Percentiles rank a stretch among this genome's conserved stretches.
These are phyloP conservation scores for Antechinus stuartii DNA, from an alignment of 2,113 vertebrate species.

Conservation along the genomic window DNA sequence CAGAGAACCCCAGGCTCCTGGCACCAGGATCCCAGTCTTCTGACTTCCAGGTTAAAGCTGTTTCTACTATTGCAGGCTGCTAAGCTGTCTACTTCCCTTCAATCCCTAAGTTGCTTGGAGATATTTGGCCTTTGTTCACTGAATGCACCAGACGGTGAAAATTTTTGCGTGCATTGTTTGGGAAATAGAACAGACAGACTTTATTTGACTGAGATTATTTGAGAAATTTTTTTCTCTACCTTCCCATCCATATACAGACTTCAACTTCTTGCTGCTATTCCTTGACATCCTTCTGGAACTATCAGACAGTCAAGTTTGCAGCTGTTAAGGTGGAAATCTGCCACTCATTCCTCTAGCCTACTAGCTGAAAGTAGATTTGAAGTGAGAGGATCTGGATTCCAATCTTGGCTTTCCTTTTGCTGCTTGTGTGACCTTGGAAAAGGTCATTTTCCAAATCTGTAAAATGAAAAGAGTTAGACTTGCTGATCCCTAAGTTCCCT, in stretches of 20 bases:
- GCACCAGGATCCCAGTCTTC: not conserved
- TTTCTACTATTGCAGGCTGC: not conserved
- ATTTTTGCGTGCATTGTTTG: not conserved
- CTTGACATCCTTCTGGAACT: not conserved
- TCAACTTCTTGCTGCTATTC: not conserved
- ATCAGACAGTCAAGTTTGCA: not conserved
- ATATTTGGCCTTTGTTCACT: not conserved
- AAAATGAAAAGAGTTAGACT: not conserved
- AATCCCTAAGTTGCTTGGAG: not conserved
- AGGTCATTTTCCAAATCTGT: not conserved
- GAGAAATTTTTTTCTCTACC: not conserved
- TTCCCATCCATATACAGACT: not conserved
- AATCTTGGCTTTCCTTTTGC: not conserved
- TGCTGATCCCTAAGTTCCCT: not conserved
- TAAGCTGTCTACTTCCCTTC: not conserved
- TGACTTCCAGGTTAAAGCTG: not conserved
- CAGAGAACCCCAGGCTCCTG: not conserved
- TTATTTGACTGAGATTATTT: not conserved
- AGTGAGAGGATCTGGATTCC: not conserved
- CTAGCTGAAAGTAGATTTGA: not conserved
- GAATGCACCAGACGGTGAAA: not conserved
- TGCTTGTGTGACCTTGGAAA: not conserved
- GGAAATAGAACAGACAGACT: not conserved
- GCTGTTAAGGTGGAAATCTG: not conserved
- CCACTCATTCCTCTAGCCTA: not conserved